Conservation (phyloP, 2,797 vertebrate species). For the Pelodytes ibericus region DNA sequence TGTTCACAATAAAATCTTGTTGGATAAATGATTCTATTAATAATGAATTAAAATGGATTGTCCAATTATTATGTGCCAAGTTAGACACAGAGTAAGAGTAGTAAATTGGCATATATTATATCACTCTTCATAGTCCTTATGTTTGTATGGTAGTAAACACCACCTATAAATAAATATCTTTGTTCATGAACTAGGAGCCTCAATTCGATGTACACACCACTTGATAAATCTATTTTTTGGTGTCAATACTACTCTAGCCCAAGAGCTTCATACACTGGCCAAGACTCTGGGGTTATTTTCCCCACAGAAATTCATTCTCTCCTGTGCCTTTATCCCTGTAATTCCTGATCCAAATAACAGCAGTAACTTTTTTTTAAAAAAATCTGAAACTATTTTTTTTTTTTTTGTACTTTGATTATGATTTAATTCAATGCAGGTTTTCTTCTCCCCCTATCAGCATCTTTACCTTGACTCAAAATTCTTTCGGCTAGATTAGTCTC, state of each 20-base stretch:
- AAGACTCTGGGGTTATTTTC: constrained; percentile 14
- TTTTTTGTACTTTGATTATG: constrained; percentile 25
- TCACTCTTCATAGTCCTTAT: too few species aligned
- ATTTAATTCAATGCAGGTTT: constrained; percentile 50
- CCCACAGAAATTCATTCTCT: constrained; percentile 21
- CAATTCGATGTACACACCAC: too few species aligned
- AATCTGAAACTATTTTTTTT: neutral
- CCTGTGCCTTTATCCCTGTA: constrained; percentile 37
- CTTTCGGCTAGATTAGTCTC: constrained; percentile 36
- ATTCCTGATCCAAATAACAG: constrained; percentile 36
- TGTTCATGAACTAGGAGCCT: too few species aligned
- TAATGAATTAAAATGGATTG: too few species aligned
- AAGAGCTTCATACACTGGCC: constrained; percentile 4
- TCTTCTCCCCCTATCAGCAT: constrained; percentile 42
- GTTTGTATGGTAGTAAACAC: too few species aligned
- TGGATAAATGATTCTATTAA: too few species aligned
- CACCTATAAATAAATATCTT: too few species aligned
- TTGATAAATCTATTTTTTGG: neutral
- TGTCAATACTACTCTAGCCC: neutral
- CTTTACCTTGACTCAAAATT: constrained; percentile 49
- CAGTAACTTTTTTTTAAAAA: constrained; percentile 27
- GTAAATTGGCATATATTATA: too few species aligned
- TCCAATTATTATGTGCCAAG: too few species aligned
- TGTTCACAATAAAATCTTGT: too few species aligned
- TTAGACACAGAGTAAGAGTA: too few species aligned